A percentile compares a stretch with the other conserved stretches of the same genome.
These are phyloP conservation scores for Mobula birostris DNA, from an alignment of 2,113 vertebrate species.

Conservation along the genomic window DNA sequence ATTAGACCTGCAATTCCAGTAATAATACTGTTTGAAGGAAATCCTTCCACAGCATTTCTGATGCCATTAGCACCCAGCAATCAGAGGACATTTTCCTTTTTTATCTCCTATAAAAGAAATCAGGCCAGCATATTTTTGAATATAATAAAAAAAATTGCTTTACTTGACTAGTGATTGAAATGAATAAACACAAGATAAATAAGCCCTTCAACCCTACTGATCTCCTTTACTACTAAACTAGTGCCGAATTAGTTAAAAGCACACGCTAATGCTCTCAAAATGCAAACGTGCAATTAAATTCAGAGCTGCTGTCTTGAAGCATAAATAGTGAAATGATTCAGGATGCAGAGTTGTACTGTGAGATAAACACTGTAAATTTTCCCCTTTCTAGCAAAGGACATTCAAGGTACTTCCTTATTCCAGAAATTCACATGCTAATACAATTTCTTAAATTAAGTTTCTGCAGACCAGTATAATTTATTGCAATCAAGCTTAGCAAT, in stretches of 20 bases:
- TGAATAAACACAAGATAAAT: background rate
- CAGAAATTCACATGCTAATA: background rate
- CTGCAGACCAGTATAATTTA: background rate
- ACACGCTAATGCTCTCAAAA: background rate
- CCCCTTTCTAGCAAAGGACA: background rate
- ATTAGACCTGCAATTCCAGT: background rate
- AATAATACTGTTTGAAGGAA: background rate
- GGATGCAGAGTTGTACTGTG: background rate
- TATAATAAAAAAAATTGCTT: background rate
- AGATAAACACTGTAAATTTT: background rate
- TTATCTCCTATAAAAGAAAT: no score
- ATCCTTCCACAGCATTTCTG: background rate
- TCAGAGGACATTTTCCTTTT: background rate
- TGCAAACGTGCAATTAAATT: background rate
- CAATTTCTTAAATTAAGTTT: background rate
- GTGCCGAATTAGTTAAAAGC: background rate
- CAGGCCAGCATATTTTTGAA: background rate
- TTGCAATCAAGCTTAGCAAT: background rate
- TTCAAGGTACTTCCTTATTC: constrained; percentile 18
- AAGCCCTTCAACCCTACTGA: background rate
- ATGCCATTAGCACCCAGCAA: background rate
- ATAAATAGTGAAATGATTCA: background rate
- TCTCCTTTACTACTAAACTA: background rate
- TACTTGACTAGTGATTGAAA: background rate
- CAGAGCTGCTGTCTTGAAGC: background rate